phyloP scores from a whole-genome alignment of 2,797 vertebrate genomes.

The Anguilla marmorata region DNA sequence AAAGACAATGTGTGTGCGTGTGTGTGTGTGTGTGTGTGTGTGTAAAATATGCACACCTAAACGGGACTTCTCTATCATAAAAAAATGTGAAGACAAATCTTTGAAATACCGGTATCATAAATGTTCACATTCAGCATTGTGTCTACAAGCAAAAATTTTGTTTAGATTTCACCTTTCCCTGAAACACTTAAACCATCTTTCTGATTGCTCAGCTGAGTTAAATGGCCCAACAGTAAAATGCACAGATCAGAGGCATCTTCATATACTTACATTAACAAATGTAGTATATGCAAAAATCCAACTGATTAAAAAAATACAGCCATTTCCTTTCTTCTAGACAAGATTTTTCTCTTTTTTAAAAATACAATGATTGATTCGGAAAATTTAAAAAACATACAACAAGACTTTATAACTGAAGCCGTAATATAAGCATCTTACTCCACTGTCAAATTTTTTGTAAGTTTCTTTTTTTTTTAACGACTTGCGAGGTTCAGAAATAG shows the following conservation, averaged over 20 bases:
- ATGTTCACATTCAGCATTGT: slow-evolving; percentile 55
- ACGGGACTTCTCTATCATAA: slow-evolving; percentile 35
- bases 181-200: slow-evolving; percentile 64
- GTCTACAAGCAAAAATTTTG: slow-evolving; percentile 49
- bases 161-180: slow-evolving; percentile 68
- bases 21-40: neutral
- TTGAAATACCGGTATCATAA: slow-evolving; percentile 43
- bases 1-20: slow-evolving; percentile 38
- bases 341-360: slow-evolving; percentile 1
- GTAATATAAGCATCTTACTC: slow-evolving; percentile 27
- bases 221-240: slow-evolving; percentile 73
- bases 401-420: slow-evolving; percentile 31
- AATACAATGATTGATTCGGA: neutral
- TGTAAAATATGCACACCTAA: slow-evolving; percentile 32
- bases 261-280: slow-evolving; percentile 31
- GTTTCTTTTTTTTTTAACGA: neutral
- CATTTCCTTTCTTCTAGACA: slow-evolving; percentile 34
- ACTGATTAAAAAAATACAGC: slow-evolving; percentile 19
- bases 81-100: slow-evolving; percentile 34
- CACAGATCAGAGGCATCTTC: slow-evolving; percentile 57
- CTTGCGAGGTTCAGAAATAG: slow-evolving; percentile 8
- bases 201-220: slow-evolving; percentile 68
- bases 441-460: slow-evolving; percentile 14
- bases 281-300: slow-evolving; percentile 33
- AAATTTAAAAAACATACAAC: slow-evolving; percentile 26